Evolutionary conservation across 1,140 invertebrate genomes (phyloP), one percentile per base, ranked within the genome.

Genomic region (Pantala flavescens): DNA sequence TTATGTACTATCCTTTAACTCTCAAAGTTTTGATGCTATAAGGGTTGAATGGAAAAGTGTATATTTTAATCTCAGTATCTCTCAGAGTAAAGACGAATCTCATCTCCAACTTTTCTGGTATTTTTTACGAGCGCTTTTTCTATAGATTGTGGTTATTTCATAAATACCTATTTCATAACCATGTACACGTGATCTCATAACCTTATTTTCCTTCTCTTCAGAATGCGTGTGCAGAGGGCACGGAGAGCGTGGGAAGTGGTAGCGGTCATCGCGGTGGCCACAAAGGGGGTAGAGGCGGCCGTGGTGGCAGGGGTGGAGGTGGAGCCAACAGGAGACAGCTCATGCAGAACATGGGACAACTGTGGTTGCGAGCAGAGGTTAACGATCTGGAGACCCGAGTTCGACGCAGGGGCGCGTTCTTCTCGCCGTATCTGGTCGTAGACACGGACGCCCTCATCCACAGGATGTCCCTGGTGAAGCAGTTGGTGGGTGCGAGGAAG

Each of bases 341-440:
- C 23, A 90, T 90, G 89, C 85, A 87, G 80, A 87, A 85, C 71
- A 91, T 93, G 90, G 90, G 91, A 24, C 89, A 90, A 79, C 82
- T 92, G 12, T 90, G 91, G 87, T 79, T 93, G 2, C 89, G 90
- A 77, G 89, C 90, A 10, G 90, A 93, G 81, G 90, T 93, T 7
- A 85, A 86, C 73, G 86, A 90, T 73, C 79, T 93, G 71, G 91
- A 93, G 81, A 86, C 82, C 71, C 84, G 85, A 77, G 79, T 79
- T 70, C 21, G 73, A 24, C 23, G 71, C 23, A 73, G 78, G 23
- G 74, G 70, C 42, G 80, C 77, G 43, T 83, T 84, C 10, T 85
- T 92, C 77, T 90, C 91, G 0, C 91, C 91, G 0, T 93, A 91
- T 81, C 81, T 93, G 28, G 90, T 94, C 10, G 84, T 91, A 0